Evolutionary conservation across 2,113 vertebrate genomes (phyloP), one percentile per base, ranked within the genome.

Genomic region (Columba janthina): DNA sequence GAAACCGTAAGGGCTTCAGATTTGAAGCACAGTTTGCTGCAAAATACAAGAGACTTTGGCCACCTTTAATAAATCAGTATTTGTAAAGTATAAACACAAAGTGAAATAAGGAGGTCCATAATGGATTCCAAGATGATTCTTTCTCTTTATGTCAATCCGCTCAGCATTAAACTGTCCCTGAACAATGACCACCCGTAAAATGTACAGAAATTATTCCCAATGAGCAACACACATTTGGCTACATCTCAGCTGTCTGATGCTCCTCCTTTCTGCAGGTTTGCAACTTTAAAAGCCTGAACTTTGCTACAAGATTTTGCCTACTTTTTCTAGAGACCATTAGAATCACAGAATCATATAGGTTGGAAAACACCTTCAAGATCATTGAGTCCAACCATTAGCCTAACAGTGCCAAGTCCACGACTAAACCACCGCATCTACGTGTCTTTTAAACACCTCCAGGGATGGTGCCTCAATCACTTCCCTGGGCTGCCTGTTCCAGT

Each of bases 351-450:
- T 42, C 20, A 57, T 20, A 14, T 20, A 25, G 12, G 18, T 1
- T 54, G 40, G 36, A 85, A 71, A 67, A 53, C 5, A 78, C 4
- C 26, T 19, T 38, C 31, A 46, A 74, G 18, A 14, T 18, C 80
- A 62, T 32, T 0, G 1, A 85, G 13, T 44, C 26, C n/a, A 62
- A 12, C 25, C 1, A 0, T 13, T 29, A 70, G 70, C 40, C 12
- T 20, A 44, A 38, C n/a, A 31, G 6, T 44, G 4, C 24, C 22
- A 62, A 74, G 10, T 34, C 28, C 34, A 42, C n/a, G 16, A 67
- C 42, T 75, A 83, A 86, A 14, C 12, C 50, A 40, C 25, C 28
- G 32, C 12, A 10, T 11, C 34, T 57, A 31, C 13, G 5, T 0
- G 4, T 57, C 20, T 66, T 70, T 42, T 51, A 36, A 77, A 32